Evolutionary conservation across 2,797 vertebrate genomes (phyloP).

Genomic region (Ceryle rudis): DNA sequence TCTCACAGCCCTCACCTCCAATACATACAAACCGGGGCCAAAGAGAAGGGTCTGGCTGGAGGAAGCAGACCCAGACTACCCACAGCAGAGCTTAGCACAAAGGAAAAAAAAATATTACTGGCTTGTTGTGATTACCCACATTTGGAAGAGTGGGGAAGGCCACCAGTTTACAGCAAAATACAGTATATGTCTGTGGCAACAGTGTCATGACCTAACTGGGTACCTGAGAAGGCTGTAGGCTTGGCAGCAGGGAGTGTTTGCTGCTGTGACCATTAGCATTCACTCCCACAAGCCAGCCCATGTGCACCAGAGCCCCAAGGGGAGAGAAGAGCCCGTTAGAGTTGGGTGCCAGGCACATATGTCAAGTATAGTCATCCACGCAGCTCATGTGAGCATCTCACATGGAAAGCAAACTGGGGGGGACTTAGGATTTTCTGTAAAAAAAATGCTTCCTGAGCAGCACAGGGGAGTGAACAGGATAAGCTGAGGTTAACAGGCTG

Average conservation of each 20-base stretch:
- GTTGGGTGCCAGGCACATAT: not conserved
- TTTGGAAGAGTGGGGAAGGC: not conserved
- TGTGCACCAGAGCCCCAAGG: accelerated
- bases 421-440: not conserved
- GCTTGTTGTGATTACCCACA: accelerated
- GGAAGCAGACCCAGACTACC: not conserved
- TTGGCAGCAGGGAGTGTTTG: not conserved
- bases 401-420: not conserved
- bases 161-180: not conserved
- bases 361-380: not conserved
- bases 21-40: not conserved
- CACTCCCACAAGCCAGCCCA: not conserved
- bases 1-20: not conserved
- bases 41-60: not conserved
- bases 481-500: not conserved
- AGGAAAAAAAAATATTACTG: not conserved
- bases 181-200: not conserved
- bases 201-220: accelerated
- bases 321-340: not conserved
- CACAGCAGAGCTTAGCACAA: not conserved
- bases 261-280: not conserved
- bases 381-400: not conserved
- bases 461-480: not conserved
- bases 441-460: not conserved
- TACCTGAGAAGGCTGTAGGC: not conserved